Base-by-base conservation (phyloP, 35 echinoderm and acorn worm species). In the Patiria miniata region DNA sequence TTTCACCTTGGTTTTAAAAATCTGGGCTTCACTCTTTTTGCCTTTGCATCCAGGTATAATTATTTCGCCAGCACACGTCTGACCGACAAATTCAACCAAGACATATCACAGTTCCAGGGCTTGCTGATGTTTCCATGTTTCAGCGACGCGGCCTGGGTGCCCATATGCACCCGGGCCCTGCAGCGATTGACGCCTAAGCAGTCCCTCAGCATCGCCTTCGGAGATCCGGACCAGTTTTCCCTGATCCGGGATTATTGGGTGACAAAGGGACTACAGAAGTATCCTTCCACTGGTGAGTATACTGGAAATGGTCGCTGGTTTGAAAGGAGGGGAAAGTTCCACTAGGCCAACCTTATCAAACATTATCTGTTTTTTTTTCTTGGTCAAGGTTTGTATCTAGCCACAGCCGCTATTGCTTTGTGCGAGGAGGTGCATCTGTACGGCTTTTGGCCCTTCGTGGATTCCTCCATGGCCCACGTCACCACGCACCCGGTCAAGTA, bases 401-500 rank as follows among this genome's bases (percentile, higher is more conserved):
- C 81, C 18, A 91, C 86, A 0, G 82, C 86, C 16, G 93, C 93
- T 16, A 68, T 95, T 1, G 81, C 68, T 2, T 79, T 88, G 3
- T 95, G 93, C 40, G 79, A 87, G 40, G 93, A 95, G 85, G 85
- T 95, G 15, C 93, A 95, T 55, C 61, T 95, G 16, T 95, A 81
- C 42, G 93, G 93, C 2, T 95, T 95, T 39, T 95, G 93, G 93
- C 93, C 93, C 21, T 95, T 95, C 47, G 1, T 73, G 65, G 65
- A 73, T 10, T 73, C 65, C 65, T 68, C 61, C 19, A 8, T 36
- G 5, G 77, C 61, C 28, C 51, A 50, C 39, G 73, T 34, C 21
- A 50, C 80, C 28, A 40, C 38, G 36, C 57, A 90, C 39, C 18
- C 39, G 10, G 39, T 83, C 30, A 23, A 40, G 26, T 90, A 90